Evolutionary conservation across 2,888 invertebrate species (phyloP), one percentile per base, ranked within the genome.

Genomic region (Pristionchus maxplancki): DNA sequence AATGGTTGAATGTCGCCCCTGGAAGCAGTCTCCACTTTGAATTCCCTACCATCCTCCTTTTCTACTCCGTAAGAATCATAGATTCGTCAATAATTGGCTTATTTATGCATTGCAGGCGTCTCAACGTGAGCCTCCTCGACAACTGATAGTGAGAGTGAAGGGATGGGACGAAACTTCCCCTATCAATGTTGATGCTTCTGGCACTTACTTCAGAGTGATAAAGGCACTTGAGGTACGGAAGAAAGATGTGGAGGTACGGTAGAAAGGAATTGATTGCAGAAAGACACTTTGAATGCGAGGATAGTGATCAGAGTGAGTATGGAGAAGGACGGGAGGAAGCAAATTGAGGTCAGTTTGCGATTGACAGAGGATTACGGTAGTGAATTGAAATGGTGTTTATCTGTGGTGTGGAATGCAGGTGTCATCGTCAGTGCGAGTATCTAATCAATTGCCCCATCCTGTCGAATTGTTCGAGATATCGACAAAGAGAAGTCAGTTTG

Each of bases 171-270:
- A 96, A 58, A 96, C 97, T 86, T 96, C 97, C 91, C 97, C 98
- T 0, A 97, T 99, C 28, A 97, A 98, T 15, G 97, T 99, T 0
- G 99, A 99, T 95, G 97, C 97, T 95, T 98, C 98, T 37, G 99
- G 99, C 3, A 96, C 97, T 74, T 99, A 97, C 96, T 99, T 98
- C 93, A 94, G 96, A 83, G 94, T 95, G 82, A 95, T 95, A 34
- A 92, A 91, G 83, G 90, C 91, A n/a, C 71, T 89, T 15, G 89
- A 90, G 89, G 91, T 91, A 67, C n/a, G 37, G 37, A 48, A 37
- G 44, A 44, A 44, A 44, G 44, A 6, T 44, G 44, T 28, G 9
- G n/a, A 85, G 40, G 17, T 87, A 71, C 86, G 67, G 86, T 87
- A 87, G 71, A 48, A 9, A 17, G n/a, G 0, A n/a, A 24, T 34